phyloP scores from a whole-genome alignment of 2,113 vertebrate species.

The Neogale vison region DNA sequence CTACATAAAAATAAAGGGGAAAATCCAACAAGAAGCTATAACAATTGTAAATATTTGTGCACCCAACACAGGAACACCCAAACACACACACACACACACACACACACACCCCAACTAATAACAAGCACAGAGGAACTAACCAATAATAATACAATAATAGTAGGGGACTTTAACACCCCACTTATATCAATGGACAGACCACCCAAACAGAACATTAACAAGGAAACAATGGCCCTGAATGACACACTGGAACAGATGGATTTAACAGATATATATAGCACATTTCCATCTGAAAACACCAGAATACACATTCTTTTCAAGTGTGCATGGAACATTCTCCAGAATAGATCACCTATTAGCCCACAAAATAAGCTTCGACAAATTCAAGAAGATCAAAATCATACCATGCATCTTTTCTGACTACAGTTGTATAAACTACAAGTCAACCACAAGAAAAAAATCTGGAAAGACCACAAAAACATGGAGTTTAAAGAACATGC shows the following conservation, averaged over 20 bases:
- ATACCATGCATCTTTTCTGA: not conserved
- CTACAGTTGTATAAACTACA: not conserved
- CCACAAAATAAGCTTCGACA: not conserved
- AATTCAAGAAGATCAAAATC: not conserved
- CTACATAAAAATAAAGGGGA: not conserved
- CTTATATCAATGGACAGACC: not conserved
- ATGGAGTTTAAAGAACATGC: not conserved
- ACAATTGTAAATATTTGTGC: not conserved
- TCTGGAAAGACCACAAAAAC: not conserved
- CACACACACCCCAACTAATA: not conserved
- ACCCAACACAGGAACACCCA: not conserved
- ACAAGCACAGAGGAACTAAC: not conserved
- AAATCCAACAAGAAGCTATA: not conserved
- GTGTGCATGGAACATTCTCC: not conserved
- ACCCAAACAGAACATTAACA: not conserved
- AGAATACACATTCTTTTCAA: not conserved
- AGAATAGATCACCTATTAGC: not conserved
- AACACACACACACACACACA: not conserved
- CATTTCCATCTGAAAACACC: not conserved
- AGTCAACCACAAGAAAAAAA: not conserved
- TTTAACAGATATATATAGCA: not conserved
- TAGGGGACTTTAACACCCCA: not conserved
- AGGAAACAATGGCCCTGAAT: not conserved
- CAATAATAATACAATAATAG: not conserved
- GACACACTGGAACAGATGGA: not conserved